Percentiles rank a stretch among this genome's conserved stretches.
These are phyloP conservation scores for Microchirus variegatus DNA, from an alignment of 2,797 vertebrate genomes.

Conservation along the genomic window DNA sequence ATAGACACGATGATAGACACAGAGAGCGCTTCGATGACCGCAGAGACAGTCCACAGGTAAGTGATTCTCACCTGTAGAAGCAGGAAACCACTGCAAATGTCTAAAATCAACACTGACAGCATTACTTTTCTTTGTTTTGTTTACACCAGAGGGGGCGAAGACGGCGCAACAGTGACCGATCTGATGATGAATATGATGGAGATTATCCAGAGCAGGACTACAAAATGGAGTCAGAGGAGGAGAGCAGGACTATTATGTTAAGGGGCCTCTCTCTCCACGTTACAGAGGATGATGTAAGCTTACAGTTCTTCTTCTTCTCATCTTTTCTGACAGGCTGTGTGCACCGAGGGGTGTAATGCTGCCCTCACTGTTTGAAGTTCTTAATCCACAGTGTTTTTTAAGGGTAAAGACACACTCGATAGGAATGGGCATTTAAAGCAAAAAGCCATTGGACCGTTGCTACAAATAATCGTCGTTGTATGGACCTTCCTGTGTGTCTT, in stretches of 20 bases:
- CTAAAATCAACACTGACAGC: background rate
- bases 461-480: too few relatives aligned
- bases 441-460: too few relatives aligned
- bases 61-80: constrained; percentile 3
- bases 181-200: constrained; percentile 92
- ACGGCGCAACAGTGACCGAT: constrained; percentile 88
- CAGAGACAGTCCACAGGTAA: constrained; percentile 83
- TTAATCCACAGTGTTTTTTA: too few relatives aligned
- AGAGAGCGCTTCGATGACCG: constrained; percentile 84
- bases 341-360: too few relatives aligned
- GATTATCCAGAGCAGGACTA: constrained; percentile 93
- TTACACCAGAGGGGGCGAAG: constrained; percentile 81
- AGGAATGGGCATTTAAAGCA: too few relatives aligned
- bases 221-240: constrained; percentile 89
- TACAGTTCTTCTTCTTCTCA: background rate
- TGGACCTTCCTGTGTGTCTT: too few relatives aligned
- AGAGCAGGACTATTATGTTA: constrained; percentile 95
- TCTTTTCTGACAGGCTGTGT: too few relatives aligned
- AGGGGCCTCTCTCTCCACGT: constrained; percentile 89
- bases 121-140: background rate
- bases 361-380: too few relatives aligned
- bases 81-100: background rate
- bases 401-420: too few relatives aligned
- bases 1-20: constrained; percentile 80
- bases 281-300: constrained; percentile 90